Percentiles rank a stretch among this genome's conserved stretches.
Conservation (phyloP, 2,888 invertebrate genomes). For the Euphydryas editha region DNA sequence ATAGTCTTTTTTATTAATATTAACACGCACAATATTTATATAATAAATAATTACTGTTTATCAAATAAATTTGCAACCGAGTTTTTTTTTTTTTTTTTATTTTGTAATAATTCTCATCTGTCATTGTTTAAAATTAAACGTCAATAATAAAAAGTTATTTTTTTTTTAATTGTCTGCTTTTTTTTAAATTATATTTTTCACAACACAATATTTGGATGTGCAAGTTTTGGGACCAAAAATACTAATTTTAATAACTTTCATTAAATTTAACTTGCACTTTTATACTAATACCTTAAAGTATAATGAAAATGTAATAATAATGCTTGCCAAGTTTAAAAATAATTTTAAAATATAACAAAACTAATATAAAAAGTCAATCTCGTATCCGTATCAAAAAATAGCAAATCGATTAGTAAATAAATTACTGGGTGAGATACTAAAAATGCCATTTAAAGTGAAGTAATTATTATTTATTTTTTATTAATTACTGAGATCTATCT, state of each 20-base stretch:
- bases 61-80: constrained; percentile 36
- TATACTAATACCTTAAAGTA: not conserved
- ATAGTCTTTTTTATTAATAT: constrained; percentile 35
- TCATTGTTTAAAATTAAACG: constrained; percentile 10
- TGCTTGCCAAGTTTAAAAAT: not conserved
- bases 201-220: constrained; percentile 42
- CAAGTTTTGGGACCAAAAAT: constrained; percentile 71
- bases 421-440: no score
- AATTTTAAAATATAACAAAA: not conserved
- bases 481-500: no score
- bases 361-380: not conserved
- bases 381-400: no score
- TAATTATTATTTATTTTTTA: no score
- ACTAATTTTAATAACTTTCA: constrained; percentile 66
- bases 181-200: constrained; percentile 5
- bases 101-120: constrained; percentile 24
- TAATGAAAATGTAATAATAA: not conserved
- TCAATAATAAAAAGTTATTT: constrained; percentile 26
- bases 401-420: no score
- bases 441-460: no score
- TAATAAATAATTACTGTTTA: constrained; percentile 36
- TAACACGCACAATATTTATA: constrained; percentile 47
- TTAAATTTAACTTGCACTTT: constrained; percentile 45
- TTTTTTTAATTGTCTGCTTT: constrained; percentile 26
- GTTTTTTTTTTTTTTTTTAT: constrained; percentile 32